Conservation (phyloP, 1,140 invertebrate species). For the Aphaenogaster floridana region DNA sequence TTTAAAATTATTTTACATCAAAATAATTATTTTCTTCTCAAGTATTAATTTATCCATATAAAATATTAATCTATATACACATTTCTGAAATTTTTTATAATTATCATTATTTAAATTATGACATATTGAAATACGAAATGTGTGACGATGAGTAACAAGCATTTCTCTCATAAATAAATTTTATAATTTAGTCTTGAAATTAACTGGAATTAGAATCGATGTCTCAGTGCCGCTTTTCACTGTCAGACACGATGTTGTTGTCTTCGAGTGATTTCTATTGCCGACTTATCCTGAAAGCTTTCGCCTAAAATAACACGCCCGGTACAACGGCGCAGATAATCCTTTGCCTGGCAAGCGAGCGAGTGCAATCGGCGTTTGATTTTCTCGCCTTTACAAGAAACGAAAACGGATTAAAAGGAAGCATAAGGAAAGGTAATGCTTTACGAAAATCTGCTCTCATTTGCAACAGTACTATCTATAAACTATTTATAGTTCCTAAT, state of each 20-base stretch:
- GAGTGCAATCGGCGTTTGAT: conserved; percentile 43
- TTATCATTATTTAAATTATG: conserved; percentile 4
- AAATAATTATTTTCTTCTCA: not conserved
- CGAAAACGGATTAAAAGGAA: conserved; percentile 48
- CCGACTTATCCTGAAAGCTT: conserved; percentile 68
- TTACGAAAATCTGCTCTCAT: not conserved
- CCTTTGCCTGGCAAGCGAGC: conserved; percentile 30
- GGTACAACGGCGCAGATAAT: conserved; percentile 63
- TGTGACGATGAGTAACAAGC: not conserved
- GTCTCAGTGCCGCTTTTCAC: not conserved
- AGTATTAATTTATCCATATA: not conserved
- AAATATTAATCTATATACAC: not conserved
- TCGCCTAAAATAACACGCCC: conserved; percentile 65
- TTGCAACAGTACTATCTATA: not conserved
- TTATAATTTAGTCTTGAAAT: conserved; percentile 6
- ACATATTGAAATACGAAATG: not conserved
- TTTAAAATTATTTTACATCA: not conserved
- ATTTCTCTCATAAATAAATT: not conserved
- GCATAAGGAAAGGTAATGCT: conserved; percentile 16
- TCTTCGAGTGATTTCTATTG: conserved; percentile 34
- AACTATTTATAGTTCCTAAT: not conserved
- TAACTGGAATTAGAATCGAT: not conserved
- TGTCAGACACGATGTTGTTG: not conserved
- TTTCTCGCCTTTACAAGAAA: conserved; percentile 40
- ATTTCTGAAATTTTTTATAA: not conserved